phyloP scores from a whole-genome alignment of 2,113 vertebrate genomes.

The Coreoperca whiteheadi region DNA sequence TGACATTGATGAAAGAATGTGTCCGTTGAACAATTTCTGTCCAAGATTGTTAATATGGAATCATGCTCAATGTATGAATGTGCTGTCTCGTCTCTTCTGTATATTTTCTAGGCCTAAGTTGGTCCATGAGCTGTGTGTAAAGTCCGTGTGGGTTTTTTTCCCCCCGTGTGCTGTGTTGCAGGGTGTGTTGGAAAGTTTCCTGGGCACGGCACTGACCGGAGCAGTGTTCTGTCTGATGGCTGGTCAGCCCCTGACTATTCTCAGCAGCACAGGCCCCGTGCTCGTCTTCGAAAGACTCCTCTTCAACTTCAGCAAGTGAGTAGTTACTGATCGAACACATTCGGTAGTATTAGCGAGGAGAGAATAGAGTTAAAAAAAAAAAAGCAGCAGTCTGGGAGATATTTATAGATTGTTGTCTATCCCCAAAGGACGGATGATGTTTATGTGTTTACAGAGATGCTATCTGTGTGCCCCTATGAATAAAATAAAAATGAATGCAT shows the following conservation, averaged over 20 bases:
- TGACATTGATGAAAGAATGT: neutral
- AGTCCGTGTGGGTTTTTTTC: neutral
- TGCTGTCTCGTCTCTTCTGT: neutral
- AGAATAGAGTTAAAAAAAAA: neutral
- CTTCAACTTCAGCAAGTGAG: constrained; percentile 97
- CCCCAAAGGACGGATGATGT: constrained; percentile 12
- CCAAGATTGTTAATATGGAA: neutral
- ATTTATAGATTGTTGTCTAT: constrained; percentile 10
- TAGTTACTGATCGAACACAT: neutral
- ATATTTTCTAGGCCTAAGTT: too few relatives aligned
- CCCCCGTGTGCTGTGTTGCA: constrained; percentile 62
- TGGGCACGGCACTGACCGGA: constrained; percentile 94
- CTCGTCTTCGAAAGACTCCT: constrained; percentile 97
- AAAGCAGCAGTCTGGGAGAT: neutral
- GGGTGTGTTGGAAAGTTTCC: constrained; percentile 98
- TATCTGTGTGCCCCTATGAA: neutral
- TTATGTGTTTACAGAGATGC: neutral
- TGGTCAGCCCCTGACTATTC: constrained; percentile 95
- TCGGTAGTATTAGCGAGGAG: neutral
- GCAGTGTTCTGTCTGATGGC: constrained; percentile 93
- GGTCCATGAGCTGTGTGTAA: neutral
- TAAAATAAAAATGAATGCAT: neutral
- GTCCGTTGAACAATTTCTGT: neutral
- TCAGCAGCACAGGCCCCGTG: constrained; percentile 97
- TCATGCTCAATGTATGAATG: neutral